phyloP scores from a whole-genome alignment of 2,797 vertebrate species.

The Manis pentadactyla region DNA sequence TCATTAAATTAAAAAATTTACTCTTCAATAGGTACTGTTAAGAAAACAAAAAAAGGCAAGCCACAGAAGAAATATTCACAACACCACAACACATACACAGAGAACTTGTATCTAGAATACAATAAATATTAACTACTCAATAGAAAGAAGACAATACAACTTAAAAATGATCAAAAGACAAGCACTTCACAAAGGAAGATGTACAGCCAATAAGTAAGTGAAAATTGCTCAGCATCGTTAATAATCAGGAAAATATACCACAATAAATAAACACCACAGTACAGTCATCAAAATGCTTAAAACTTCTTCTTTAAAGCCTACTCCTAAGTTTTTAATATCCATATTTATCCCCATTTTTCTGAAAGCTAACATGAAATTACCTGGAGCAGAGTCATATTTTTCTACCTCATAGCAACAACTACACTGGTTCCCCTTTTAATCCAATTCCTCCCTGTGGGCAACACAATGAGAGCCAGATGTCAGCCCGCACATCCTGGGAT shows the following conservation, averaged over 20 bases:
- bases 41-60: background rate
- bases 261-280: background rate
- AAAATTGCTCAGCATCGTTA: slow-evolving; percentile 20
- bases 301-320: background rate
- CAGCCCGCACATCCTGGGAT: too few relatives aligned
- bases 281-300: background rate
- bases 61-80: slow-evolving; percentile 39
- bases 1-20: background rate
- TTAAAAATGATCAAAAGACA: background rate
- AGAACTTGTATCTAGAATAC: background rate
- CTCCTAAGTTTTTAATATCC: background rate
- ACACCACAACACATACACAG: background rate
- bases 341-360: slow-evolving; percentile 20
- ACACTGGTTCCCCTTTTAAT: background rate
- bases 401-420: background rate
- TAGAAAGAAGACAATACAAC: background rate
- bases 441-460: background rate
- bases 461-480: background rate
- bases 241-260: background rate
- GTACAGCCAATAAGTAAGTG: background rate
- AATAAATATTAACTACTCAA: background rate
- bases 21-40: slow-evolving; percentile 29
- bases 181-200: background rate
- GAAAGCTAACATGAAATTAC: slow-evolving; percentile 16
- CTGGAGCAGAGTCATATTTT: background rate